Conservation (phyloP, 2,888 invertebrate genomes). For the Aspidiotus destructor region DNA sequence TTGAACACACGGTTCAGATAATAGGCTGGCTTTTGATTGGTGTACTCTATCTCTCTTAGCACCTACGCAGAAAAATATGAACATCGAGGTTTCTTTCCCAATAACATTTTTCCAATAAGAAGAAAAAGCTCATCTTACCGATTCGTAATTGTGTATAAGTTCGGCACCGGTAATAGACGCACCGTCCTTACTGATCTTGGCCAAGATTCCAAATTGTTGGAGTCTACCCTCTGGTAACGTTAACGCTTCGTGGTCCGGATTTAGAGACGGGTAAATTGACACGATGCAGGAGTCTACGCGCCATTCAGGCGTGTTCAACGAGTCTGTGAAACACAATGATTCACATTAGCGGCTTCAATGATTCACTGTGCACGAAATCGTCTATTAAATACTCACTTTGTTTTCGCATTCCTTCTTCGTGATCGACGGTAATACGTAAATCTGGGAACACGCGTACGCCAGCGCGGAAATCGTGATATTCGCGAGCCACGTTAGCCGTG, state of each 20-base stretch:
- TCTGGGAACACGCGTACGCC: conserved; percentile 85
- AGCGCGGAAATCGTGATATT: conserved; percentile 72
- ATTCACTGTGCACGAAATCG: too few species aligned
- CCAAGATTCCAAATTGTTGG: conserved; percentile 62
- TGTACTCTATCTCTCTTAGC: conserved; percentile 75
- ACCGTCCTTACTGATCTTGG: conserved; percentile 83
- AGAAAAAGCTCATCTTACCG: conserved; percentile 45
- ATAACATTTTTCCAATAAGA: not conserved
- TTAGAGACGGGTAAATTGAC: conserved; percentile 85
- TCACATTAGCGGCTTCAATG: not conserved
- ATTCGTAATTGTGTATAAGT: conserved; percentile 65
- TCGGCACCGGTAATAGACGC: conserved; percentile 70
- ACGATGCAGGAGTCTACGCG: conserved; percentile 87
- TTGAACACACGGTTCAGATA: conserved; percentile 92
- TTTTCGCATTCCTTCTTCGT: conserved; percentile 33
- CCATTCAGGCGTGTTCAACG: conserved; percentile 46
- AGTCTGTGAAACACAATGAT: conserved; percentile 39
- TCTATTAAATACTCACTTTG: conserved; percentile 27
- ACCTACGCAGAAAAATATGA: conserved; percentile 40
- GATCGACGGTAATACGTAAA: conserved; percentile 59
- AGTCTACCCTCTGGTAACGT: conserved; percentile 66
- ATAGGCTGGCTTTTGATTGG: conserved; percentile 92
- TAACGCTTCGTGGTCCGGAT: conserved; percentile 89
- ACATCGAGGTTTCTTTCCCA: not conserved
- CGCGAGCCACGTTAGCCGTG: conserved; percentile 67